Percentiles rank a stretch among this genome's conserved stretches.
Conservation (phyloP, 2,888 invertebrate species). For the Embidobia sp. region DNA sequence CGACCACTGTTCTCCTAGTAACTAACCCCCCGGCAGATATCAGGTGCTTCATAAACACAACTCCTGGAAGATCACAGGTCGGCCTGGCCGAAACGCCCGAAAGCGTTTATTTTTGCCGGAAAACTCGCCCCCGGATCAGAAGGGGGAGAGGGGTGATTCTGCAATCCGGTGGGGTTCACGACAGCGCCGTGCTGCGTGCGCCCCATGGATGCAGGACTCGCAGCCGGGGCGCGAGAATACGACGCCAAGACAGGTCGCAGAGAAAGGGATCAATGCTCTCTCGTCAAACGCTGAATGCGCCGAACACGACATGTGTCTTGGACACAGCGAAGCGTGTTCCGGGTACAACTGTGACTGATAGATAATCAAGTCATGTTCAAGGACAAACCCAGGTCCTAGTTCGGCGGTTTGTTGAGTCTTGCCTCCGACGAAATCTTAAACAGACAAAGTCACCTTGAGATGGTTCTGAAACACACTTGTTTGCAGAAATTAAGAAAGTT, state of each 20-base stretch:
- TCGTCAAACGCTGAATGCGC: too few species aligned
- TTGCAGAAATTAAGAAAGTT: too few species aligned
- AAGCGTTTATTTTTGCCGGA: constrained; percentile 12
- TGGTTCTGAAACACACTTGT: too few species aligned
- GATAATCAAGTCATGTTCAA: too few species aligned
- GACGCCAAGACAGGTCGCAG: constrained; percentile 77
- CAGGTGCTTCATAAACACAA: background rate
- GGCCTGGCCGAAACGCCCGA: background rate
- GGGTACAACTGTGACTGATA: too few species aligned
- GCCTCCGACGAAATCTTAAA: too few species aligned
- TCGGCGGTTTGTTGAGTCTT: too few species aligned
- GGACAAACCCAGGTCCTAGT: too few species aligned
- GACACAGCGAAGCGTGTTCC: too few species aligned
- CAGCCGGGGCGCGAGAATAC: constrained; percentile 67
- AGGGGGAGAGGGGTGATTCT: background rate
- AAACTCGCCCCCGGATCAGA: background rate
- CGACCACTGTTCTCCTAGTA: background rate
- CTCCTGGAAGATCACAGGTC: constrained; percentile 7
- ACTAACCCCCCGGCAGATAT: background rate
- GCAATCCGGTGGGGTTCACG: background rate
- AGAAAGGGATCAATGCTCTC: constrained; percentile 72
- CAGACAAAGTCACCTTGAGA: too few species aligned
- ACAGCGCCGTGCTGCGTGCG: constrained; percentile 17
- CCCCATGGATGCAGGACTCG: constrained; percentile 32
- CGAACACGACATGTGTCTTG: too few species aligned